Conservation (phyloP, 2,888 invertebrate species). For the Adelphocoris suturalis region DNA sequence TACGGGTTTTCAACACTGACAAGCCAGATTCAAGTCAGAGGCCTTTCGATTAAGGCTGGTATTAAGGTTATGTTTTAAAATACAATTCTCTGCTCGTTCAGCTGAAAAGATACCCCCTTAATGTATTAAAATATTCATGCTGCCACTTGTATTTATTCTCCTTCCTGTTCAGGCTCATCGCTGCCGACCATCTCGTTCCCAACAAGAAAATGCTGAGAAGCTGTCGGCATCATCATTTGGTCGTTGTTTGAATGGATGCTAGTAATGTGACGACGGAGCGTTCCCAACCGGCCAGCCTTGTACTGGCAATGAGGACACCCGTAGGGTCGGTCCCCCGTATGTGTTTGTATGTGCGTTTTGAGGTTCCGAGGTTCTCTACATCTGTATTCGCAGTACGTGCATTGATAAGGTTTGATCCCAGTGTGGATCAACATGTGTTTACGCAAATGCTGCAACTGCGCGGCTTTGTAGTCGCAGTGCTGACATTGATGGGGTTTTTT, state of each 20-base stretch:
- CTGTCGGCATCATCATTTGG: not conserved
- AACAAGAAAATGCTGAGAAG: constrained; percentile 17
- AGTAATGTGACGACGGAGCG: not conserved
- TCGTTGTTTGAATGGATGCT: constrained; percentile 18
- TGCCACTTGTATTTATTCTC: not conserved
- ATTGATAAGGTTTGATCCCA: constrained; percentile 21
- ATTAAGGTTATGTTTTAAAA: not conserved
- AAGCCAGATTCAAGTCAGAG: not conserved
- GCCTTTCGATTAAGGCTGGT: not conserved
- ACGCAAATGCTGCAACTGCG: not conserved
- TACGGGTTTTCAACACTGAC: not conserved
- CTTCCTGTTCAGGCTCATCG: not conserved
- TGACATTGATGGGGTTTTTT: constrained; percentile 28
- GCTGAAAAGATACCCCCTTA: not conserved
- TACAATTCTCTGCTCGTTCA: not conserved
- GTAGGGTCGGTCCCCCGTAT: constrained; percentile 36
- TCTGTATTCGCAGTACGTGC: constrained; percentile 48
- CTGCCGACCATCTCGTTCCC: not conserved
- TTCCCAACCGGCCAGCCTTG: constrained; percentile 22
- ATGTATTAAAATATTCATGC: not conserved
- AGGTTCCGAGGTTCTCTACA: constrained; percentile 33
- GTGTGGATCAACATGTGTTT: constrained; percentile 51
- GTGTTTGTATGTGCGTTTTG: constrained; percentile 41
- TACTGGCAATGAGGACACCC: constrained; percentile 37
- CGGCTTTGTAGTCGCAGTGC: constrained; percentile 24